Evolutionary conservation across 2,888 invertebrate genomes (phyloP).

Genomic region (Heliconius ismenius): DNA sequence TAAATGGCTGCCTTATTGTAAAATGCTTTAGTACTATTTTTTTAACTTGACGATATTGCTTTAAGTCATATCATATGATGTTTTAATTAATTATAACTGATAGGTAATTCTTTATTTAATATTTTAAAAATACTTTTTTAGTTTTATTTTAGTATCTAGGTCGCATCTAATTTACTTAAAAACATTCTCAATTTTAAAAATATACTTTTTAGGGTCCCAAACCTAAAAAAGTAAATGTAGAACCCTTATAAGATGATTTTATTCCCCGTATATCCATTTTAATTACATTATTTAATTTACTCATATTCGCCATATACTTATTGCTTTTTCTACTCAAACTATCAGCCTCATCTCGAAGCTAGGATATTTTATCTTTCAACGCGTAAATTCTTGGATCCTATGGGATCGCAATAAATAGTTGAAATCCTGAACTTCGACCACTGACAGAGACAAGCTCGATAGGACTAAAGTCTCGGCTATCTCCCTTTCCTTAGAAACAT

Average conservation of each 20-base stretch:
- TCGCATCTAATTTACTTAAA: too few species aligned
- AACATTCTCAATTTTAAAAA: too few species aligned
- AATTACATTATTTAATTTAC: background rate
- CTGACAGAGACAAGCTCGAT: constrained; percentile 68
- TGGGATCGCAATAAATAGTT: constrained; percentile 78
- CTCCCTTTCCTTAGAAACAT: constrained; percentile 48
- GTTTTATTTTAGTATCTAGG: too few species aligned
- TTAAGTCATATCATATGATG: too few species aligned
- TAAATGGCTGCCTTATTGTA: background rate
- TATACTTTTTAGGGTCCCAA: too few species aligned
- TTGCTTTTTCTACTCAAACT: constrained; percentile 8
- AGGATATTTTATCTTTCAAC: constrained; percentile 66
- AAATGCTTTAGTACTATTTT: background rate
- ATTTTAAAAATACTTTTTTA: too few species aligned
- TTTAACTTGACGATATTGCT: too few species aligned
- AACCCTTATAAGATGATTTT: too few species aligned
- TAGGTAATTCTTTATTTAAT: too few species aligned
- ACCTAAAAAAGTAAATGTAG: too few species aligned
- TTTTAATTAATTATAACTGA: too few species aligned
- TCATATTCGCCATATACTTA: background rate
- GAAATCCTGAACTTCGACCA: constrained; percentile 76
- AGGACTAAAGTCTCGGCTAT: constrained; percentile 60
- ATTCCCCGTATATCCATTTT: too few species aligned
- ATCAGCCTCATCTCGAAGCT: constrained; percentile 34
- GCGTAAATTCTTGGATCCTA: constrained; percentile 74